Evolutionary conservation across 2,113 vertebrate species (phyloP).

Genomic region (Setophaga kirtlandii): DNA sequence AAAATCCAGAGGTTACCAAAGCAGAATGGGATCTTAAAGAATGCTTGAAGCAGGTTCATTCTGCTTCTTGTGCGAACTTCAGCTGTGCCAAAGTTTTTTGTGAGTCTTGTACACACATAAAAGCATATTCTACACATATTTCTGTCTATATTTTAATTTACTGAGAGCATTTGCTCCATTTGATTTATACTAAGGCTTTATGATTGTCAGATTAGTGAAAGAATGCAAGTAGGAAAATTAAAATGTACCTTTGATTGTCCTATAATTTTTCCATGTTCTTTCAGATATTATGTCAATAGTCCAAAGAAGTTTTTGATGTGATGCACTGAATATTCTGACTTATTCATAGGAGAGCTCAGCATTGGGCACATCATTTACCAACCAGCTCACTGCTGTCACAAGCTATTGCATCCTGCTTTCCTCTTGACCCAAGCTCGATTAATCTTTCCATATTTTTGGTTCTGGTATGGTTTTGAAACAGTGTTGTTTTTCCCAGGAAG

Average conservation of each 20-base stretch:
- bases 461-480: not conserved
- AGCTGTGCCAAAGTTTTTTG: not conserved
- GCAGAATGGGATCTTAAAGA: not conserved
- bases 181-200: not conserved
- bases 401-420: not conserved
- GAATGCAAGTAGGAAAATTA: not conserved
- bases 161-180: not conserved
- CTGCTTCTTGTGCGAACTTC: not conserved
- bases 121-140: not conserved
- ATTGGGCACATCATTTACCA: not conserved
- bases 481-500: not conserved
- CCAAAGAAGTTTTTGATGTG: not conserved
- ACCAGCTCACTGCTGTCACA: not conserved
- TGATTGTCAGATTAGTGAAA: not conserved
- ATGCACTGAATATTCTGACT: not conserved
- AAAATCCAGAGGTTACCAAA: not conserved
- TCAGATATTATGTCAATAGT: not conserved
- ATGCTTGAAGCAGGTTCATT: not conserved
- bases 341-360: not conserved
- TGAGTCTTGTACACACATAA: not conserved
- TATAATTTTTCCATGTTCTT: not conserved
- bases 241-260: not conserved
- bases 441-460: not conserved
- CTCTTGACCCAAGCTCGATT: not conserved
- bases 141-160: not conserved